These are phyloP conservation scores for Pomacea maculata DNA, from an alignment of 1,140 invertebrate genomes.

Conservation along the genomic window DNA sequence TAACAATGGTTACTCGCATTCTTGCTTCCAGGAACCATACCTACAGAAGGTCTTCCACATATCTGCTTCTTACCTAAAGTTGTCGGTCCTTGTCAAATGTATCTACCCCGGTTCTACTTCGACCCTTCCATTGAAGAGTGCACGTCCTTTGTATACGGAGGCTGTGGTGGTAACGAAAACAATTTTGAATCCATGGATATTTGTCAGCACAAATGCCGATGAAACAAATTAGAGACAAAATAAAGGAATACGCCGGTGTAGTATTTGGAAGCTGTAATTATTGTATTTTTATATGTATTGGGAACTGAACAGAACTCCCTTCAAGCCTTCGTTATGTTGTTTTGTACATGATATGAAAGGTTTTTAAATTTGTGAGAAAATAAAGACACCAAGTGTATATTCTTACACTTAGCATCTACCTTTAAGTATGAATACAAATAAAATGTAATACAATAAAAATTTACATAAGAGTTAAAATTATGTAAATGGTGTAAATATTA, in stretches of 20 bases:
- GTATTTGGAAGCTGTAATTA: too few relatives aligned
- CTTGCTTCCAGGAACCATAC: not conserved
- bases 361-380: too few relatives aligned
- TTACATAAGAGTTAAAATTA: too few relatives aligned
- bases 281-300: too few relatives aligned
- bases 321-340: too few relatives aligned
- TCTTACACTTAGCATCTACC: too few relatives aligned
- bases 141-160: constrained; percentile 63
- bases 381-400: too few relatives aligned
- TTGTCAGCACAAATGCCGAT: constrained; percentile 38
- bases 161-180: constrained; percentile 64
- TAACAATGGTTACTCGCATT: not conserved
- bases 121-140: constrained; percentile 61
- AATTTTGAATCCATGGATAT: constrained; percentile 56
- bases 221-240: not conserved
- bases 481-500: too few relatives aligned
- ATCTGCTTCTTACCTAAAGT: constrained; percentile 42
- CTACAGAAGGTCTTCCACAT: not conserved
- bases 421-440: too few relatives aligned
- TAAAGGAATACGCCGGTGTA: not conserved
- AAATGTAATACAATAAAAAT: too few relatives aligned
- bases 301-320: too few relatives aligned
- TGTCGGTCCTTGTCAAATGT: constrained; percentile 48
- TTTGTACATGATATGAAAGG: too few relatives aligned
- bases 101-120: constrained; percentile 60